Percentiles rank a stretch among this genome's conserved stretches.
These are phyloP conservation scores for Pecten maximus DNA, from an alignment of 2,888 invertebrate genomes.

Conservation along the genomic window DNA sequence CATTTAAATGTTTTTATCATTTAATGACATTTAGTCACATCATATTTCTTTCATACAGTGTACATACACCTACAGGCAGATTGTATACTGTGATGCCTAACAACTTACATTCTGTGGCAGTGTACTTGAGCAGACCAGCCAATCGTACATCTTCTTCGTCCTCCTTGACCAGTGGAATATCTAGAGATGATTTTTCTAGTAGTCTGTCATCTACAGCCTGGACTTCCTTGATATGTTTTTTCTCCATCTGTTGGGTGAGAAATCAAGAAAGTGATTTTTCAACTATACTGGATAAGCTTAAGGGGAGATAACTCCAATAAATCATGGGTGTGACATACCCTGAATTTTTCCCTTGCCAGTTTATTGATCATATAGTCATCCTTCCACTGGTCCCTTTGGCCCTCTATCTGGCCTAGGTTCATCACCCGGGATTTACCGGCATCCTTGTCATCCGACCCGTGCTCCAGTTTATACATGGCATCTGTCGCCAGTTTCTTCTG, in stretches of 20 bases:
- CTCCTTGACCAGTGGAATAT: conserved; percentile 91
- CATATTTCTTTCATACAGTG: background rate
- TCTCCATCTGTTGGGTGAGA: conserved; percentile 85
- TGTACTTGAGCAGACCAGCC: conserved; percentile 86
- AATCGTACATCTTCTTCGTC: conserved; percentile 90
- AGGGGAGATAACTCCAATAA: too few relatives aligned
- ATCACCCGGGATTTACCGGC: conserved; percentile 69
- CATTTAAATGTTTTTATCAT: too few relatives aligned
- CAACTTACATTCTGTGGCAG: conserved; percentile 72
- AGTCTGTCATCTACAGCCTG: conserved; percentile 88
- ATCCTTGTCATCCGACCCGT: conserved; percentile 89
- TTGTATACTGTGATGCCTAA: background rate
- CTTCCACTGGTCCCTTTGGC: conserved; percentile 91
- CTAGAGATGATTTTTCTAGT: conserved; percentile 89
- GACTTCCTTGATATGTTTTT: conserved; percentile 89
- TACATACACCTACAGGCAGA: background rate
- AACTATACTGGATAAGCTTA: background rate
- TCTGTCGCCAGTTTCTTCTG: conserved; percentile 95
- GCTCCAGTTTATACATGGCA: conserved; percentile 98
- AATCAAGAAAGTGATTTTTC: conserved; percentile 54
- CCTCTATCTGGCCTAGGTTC: conserved; percentile 88
- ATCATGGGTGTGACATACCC: conserved; percentile 85
- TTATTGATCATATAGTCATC: conserved; percentile 97
- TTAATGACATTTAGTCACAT: background rate
- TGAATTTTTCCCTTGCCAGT: conserved; percentile 91